A percentile compares a stretch with the other conserved stretches of the same genome.
phyloP scores from a whole-genome alignment of 2,888 invertebrate genomes.

The Polietes domitor region DNA sequence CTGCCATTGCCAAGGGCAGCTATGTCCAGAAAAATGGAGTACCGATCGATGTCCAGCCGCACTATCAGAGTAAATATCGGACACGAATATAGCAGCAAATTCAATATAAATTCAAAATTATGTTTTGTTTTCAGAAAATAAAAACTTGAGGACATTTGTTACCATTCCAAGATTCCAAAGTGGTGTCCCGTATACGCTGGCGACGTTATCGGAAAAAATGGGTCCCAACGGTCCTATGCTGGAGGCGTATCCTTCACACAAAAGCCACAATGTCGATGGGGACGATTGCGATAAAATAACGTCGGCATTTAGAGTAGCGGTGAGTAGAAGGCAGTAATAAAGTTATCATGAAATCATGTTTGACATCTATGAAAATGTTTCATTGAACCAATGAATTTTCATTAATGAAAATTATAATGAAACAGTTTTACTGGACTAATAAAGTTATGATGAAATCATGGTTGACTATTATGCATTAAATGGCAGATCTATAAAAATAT shows the following conservation, averaged over 20 bases:
- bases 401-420: too few species aligned
- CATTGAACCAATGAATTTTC: too few species aligned
- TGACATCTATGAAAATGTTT: too few species aligned
- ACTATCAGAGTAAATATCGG: conserved; percentile 67
- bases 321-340: too few species aligned
- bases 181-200: conserved; percentile 88
- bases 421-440: too few species aligned
- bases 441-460: too few species aligned
- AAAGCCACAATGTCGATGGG: conserved; percentile 84
- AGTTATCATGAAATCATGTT: too few species aligned
- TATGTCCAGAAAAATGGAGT: conserved; percentile 84
- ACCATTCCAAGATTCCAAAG: conserved; percentile 87
- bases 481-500: too few species aligned
- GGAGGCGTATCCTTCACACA: conserved; percentile 85
- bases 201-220: conserved; percentile 84
- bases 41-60: conserved; percentile 81
- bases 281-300: conserved; percentile 85
- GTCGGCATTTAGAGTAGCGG: conserved; percentile 88
- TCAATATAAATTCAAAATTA: conserved; percentile 1
- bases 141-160: conserved; percentile 84
- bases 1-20: conserved; percentile 81
- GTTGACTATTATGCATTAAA: too few species aligned
- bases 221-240: conserved; percentile 81
- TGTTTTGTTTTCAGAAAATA: conserved; percentile 54
- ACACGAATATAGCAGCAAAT: neutral